These are phyloP conservation scores for Serripes groenlandicus DNA, from an alignment of 2,888 invertebrate species.

Conservation along the genomic window DNA sequence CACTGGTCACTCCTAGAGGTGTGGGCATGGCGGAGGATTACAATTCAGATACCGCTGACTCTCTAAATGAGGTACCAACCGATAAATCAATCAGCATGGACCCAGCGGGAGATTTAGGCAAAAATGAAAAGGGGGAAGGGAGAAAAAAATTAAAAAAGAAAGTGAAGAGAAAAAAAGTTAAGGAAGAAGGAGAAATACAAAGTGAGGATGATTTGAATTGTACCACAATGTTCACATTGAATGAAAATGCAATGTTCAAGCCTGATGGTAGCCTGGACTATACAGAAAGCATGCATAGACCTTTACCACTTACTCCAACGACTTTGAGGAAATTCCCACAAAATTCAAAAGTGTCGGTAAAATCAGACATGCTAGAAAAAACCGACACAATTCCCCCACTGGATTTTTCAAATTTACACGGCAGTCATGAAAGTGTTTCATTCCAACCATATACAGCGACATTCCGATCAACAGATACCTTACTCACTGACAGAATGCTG, in stretches of 20 bases:
- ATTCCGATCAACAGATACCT: constrained; percentile 77
- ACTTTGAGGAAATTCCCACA: constrained; percentile 55
- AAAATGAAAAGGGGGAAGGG: constrained; percentile 27
- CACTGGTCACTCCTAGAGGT: constrained; percentile 54
- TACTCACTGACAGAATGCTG: constrained; percentile 64
- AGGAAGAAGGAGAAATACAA: constrained; percentile 32
- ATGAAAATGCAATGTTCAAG: constrained; percentile 71
- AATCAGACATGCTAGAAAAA: background rate
- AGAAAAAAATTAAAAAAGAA: constrained; percentile 38
- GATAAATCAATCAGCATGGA: constrained; percentile 58
- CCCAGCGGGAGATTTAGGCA: background rate
- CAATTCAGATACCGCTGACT: constrained; percentile 79
- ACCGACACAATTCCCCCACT: constrained; percentile 76
- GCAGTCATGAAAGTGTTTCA: constrained; percentile 77
- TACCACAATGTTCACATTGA: constrained; percentile 76
- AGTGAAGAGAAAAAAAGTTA: constrained; percentile 53
- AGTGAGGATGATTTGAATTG: constrained; percentile 75
- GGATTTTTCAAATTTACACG: constrained; percentile 77
- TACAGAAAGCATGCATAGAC: constrained; percentile 56
- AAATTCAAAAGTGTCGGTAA: constrained; percentile 30
- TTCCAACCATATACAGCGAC: constrained; percentile 77
- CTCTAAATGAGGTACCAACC: constrained; percentile 73
- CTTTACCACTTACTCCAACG: constrained; percentile 78
- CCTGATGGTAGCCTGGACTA: constrained; percentile 77
- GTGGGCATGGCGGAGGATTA: constrained; percentile 65